Percentiles rank a stretch among this genome's conserved stretches.
Evolutionary conservation across 2,888 invertebrate genomes (phyloP).

Genomic region (Heteromyza rotundicornis): DNA sequence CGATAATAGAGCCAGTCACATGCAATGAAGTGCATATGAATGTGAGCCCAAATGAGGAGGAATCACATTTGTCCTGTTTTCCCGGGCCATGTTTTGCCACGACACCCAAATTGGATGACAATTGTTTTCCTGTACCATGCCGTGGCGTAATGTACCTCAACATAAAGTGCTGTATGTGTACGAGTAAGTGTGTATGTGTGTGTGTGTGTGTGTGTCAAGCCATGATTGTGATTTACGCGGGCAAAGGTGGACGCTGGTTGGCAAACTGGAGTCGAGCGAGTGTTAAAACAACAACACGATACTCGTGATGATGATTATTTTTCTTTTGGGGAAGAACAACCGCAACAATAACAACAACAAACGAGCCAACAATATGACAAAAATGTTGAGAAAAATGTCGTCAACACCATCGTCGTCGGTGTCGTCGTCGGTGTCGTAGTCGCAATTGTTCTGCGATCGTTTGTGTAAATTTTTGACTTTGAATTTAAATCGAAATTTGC

Average conservation of each 20-base stretch:
- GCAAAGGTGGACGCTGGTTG: slow-evolving; percentile 22
- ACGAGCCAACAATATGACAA: slow-evolving; percentile 17
- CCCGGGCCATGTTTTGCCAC: not conserved
- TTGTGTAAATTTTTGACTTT: not conserved
- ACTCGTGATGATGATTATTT: slow-evolving; percentile 60
- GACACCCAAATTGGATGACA: slow-evolving; percentile 4
- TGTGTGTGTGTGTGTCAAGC: too few relatives aligned
- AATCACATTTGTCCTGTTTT: not conserved
- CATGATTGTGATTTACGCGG: slow-evolving; percentile 27
- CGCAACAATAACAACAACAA: slow-evolving; percentile 18
- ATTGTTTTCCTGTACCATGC: not conserved
- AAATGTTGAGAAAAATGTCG: slow-evolving; percentile 12
- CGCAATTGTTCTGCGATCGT: slow-evolving; percentile 5
- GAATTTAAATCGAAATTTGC: slow-evolving; percentile 13
- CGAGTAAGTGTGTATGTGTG: too few relatives aligned
- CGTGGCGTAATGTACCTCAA: not conserved
- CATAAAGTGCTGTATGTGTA: too few relatives aligned
- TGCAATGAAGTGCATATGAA: too few relatives aligned
- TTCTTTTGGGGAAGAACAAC: slow-evolving; percentile 27
- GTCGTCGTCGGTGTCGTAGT: too few relatives aligned
- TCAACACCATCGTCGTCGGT: slow-evolving; percentile 18
- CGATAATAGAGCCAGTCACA: too few relatives aligned
- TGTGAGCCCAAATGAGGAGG: not conserved
- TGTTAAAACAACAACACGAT: slow-evolving; percentile 56
- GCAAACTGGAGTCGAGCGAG: too few relatives aligned